phyloP scores from a whole-genome alignment of 1,140 invertebrate species.

The Venustaconcha ellipsiformis region DNA sequence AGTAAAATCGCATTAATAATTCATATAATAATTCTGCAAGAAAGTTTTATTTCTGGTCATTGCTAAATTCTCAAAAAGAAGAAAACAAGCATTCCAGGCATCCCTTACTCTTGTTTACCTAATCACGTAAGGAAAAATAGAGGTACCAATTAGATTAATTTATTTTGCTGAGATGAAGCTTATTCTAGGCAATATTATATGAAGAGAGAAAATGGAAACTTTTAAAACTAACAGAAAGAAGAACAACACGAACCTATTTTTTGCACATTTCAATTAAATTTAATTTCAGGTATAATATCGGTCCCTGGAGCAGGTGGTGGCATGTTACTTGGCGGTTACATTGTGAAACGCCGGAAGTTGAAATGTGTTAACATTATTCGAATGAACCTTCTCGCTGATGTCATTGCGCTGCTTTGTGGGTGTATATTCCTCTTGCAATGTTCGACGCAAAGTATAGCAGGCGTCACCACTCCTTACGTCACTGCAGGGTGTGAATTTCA shows the following conservation, averaged over 20 bases:
- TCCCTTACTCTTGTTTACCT: neutral
- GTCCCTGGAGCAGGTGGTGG: constrained; percentile 47
- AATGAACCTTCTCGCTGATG: constrained; percentile 34
- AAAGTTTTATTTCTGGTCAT: too few relatives aligned
- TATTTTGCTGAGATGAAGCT: neutral
- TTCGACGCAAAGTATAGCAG: constrained; percentile 34
- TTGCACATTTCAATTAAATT: neutral
- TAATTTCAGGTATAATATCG: constrained; percentile 35
- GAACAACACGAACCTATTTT: neutral
- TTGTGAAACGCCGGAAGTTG: constrained; percentile 39
- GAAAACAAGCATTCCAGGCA: neutral
- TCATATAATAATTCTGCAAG: too few relatives aligned
- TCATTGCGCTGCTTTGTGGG: constrained; percentile 26
- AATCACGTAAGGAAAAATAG: neutral
- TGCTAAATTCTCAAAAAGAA: neutral
- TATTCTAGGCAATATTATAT: neutral
- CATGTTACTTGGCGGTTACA: constrained; percentile 41
- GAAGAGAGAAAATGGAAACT: neutral
- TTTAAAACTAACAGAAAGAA: neutral
- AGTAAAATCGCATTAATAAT: too few relatives aligned
- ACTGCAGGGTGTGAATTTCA: constrained; percentile 21
- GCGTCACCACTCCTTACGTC: constrained; percentile 38
- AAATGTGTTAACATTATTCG: constrained; percentile 40
- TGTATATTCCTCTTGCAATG: constrained; percentile 43
- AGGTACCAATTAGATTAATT: neutral